A percentile compares a stretch with the other conserved stretches of the same genome.
phyloP scores from a whole-genome alignment of 1,140 invertebrate genomes.

The Tetranychus urticae region DNA sequence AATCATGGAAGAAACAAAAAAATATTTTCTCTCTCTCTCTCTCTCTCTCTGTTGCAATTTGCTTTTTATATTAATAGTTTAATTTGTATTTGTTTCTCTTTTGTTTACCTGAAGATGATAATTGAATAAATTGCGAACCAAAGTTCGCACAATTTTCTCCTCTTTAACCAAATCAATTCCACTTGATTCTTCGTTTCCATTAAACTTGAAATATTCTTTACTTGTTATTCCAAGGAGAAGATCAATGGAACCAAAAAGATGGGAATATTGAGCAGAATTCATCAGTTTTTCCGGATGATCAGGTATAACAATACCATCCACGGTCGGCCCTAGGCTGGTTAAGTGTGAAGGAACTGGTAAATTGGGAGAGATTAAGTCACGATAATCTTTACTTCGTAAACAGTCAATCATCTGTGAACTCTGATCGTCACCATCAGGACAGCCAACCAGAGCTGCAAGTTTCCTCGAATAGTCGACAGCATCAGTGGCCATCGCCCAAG shows the following conservation, averaged over 20 bases:
- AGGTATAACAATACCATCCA: slow-evolving; percentile 37
- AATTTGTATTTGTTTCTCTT: neutral
- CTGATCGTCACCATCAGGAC: slow-evolving; percentile 23
- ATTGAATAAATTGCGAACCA: slow-evolving; percentile 37
- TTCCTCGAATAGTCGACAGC: slow-evolving; percentile 19
- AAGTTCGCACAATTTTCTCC: slow-evolving; percentile 72
- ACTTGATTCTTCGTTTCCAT: neutral
- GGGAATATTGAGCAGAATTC: slow-evolving; percentile 2
- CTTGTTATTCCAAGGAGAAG: slow-evolving; percentile 61
- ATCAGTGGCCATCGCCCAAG: slow-evolving; percentile 36
- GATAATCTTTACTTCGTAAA: slow-evolving; percentile 41
- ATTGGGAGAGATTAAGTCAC: slow-evolving; percentile 18
- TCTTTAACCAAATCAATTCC: slow-evolving; percentile 31
- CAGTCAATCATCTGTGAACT: slow-evolving; percentile 40
- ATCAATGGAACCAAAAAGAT: slow-evolving; percentile 38
- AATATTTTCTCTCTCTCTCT: neutral
- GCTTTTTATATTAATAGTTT: no score
- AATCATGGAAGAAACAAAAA: slow-evolving; percentile 5
- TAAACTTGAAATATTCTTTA: neutral
- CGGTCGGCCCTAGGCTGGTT: slow-evolving; percentile 25
- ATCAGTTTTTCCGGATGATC: slow-evolving; percentile 14
- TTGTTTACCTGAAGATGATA: slow-evolving; percentile 13
- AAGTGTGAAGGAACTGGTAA: slow-evolving; percentile 18
- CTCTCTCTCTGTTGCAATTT: no score
- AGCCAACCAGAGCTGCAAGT: slow-evolving; percentile 66